These are phyloP conservation scores for Neolamprologus falcicula DNA, from an alignment of 2,113 vertebrate genomes.

Conservation along the genomic window DNA sequence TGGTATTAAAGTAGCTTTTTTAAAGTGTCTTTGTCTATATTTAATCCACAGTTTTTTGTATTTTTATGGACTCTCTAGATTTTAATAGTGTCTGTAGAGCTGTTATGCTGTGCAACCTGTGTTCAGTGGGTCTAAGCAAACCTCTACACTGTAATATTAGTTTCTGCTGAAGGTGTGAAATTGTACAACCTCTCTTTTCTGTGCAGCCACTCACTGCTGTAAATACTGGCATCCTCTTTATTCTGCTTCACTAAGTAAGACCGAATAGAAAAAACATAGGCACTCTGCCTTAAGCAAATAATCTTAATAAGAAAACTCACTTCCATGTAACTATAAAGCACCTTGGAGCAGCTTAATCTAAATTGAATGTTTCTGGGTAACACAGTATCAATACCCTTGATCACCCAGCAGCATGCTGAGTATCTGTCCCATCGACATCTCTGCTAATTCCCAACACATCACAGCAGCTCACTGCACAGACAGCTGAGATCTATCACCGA, in stretches of 20 bases:
- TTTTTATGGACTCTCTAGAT: background rate
- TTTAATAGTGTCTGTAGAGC: background rate
- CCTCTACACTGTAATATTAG: background rate
- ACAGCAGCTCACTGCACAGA: slow-evolving; percentile 19
- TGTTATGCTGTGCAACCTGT: background rate
- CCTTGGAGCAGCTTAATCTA: background rate
- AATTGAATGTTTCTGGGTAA: slow-evolving; percentile 9
- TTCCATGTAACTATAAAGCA: background rate
- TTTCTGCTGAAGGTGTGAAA: slow-evolving; percentile 33
- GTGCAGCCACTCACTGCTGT: background rate
- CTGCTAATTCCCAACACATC: background rate
- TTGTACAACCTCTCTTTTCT: slow-evolving; percentile 3
- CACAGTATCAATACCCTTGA: background rate
- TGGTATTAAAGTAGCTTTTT: background rate
- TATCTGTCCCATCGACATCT: background rate
- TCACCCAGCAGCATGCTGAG: background rate
- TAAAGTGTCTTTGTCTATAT: background rate
- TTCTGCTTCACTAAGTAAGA: background rate
- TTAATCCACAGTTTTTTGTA: background rate
- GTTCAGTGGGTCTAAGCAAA: background rate
- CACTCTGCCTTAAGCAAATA: background rate
- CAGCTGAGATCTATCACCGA: slow-evolving; percentile 18
- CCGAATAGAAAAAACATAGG: background rate
- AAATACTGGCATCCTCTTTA: background rate
- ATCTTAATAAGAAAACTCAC: background rate